A percentile compares a stretch with the other conserved stretches of the same genome.
Conservation (phyloP, 1,140 invertebrate species). For the Babylonia areolata region DNA sequence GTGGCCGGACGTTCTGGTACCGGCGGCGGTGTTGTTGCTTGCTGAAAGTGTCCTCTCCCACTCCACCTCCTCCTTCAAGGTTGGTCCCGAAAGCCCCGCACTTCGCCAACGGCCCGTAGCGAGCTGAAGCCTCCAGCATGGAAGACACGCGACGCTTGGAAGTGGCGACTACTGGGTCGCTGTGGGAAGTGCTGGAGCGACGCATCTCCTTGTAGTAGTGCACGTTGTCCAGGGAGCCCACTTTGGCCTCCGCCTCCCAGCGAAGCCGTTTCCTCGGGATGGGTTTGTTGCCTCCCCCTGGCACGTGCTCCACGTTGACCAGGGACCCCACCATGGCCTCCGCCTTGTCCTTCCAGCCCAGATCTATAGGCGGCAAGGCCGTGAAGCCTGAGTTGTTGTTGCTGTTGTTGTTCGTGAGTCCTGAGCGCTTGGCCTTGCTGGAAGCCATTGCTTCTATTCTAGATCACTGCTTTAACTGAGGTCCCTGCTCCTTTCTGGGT, state of each 20-base stretch:
- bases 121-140: conserved; percentile 44
- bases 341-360: conserved; percentile 51
- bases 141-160: conserved; percentile 17
- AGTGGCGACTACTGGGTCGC: conserved; percentile 41
- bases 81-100: conserved; percentile 37
- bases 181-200: not conserved
- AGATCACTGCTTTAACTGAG: too few relatives aligned
- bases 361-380: conserved; percentile 42
- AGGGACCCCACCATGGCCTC: conserved; percentile 64
- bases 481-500: too few relatives aligned
- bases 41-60: too few relatives aligned
- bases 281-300: conserved; percentile 60
- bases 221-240: conserved; percentile 93
- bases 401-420: too few relatives aligned
- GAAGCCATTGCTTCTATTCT: too few relatives aligned
- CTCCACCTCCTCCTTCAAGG: conserved; percentile 57
- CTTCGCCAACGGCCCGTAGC: conserved; percentile 54
- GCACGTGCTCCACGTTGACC: conserved; percentile 59
- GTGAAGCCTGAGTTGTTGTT: not conserved
- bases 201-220: conserved; percentile 78
- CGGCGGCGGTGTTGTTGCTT: too few relatives aligned
- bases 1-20: conserved; percentile 52
- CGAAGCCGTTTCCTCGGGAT: conserved; percentile 86
- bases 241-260: conserved; percentile 85
- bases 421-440: too few relatives aligned